These are phyloP conservation scores for Rhadina sibilatrix DNA, from an alignment of 2,113 vertebrate genomes.

Conservation along the genomic window DNA sequence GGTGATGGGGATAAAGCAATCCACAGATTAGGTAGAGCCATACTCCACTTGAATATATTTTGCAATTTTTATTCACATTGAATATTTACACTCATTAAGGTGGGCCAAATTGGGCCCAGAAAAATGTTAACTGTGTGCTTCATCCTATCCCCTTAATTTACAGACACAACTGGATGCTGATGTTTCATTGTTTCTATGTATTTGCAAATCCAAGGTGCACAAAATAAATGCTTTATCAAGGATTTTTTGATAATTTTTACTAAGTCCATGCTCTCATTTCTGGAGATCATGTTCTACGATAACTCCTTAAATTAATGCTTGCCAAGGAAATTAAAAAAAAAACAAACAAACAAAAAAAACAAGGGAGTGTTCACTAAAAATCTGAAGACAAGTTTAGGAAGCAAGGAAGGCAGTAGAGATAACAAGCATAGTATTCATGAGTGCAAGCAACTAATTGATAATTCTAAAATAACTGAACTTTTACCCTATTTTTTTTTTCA, in stretches of 20 bases:
- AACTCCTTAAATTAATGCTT: not conserved
- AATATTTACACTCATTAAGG: not conserved
- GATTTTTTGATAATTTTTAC: not conserved
- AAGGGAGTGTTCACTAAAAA: not conserved
- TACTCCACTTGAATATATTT: not conserved
- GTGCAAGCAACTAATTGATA: not conserved
- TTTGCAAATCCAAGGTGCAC: not conserved
- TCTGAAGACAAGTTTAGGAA: not conserved
- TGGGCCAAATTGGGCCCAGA: not conserved
- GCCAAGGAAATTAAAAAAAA: not conserved
- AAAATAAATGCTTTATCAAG: not conserved
- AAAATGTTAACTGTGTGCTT: not conserved
- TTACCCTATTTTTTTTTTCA: not conserved
- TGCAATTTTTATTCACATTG: not conserved
- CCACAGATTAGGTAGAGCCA: not conserved
- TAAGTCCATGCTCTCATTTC: not conserved
- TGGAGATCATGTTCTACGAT: not conserved
- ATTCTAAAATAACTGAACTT: not conserved
- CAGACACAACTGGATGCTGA: not conserved
- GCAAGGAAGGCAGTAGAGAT: not conserved
- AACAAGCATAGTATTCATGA: not conserved
- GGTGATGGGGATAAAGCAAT: not conserved
- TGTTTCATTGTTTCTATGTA: not conserved
- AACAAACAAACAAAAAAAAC: not conserved
- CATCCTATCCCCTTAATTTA: not conserved